These are phyloP conservation scores for Oryctolagus cuniculus DNA, from an alignment of 2,113 vertebrate species.

Conservation along the genomic window DNA sequence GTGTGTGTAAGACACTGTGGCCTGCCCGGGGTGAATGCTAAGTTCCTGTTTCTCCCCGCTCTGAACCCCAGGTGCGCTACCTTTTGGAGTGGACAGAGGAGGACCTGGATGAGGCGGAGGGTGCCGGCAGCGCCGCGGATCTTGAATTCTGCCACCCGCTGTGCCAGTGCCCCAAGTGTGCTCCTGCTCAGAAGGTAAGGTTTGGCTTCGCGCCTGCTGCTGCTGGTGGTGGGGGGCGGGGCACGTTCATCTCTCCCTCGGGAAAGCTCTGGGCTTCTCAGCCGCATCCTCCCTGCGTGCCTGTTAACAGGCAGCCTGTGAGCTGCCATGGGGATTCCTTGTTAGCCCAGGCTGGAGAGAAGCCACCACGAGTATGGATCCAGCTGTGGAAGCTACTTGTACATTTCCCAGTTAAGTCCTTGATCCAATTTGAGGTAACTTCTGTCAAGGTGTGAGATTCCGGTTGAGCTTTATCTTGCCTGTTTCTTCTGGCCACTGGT, in stretches of 20 bases:
- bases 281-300: neutral
- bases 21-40: neutral
- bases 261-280: neutral
- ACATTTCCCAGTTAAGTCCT: neutral
- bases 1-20: neutral
- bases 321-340: no score
- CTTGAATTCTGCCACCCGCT: constrained; percentile 94
- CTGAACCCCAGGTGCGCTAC: constrained; percentile 93
- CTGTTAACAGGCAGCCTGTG: neutral
- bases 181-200: constrained; percentile 97
- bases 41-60: constrained; percentile 2
- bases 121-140: constrained; percentile 66
- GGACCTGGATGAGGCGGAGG: constrained; percentile 91
- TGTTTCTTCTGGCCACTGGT: neutral
- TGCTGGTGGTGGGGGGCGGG: neutral
- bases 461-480: neutral
- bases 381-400: neutral
- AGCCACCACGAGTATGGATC: no score
- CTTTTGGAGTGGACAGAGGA: constrained; percentile 96
- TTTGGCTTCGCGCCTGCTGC: constrained; percentile 73
- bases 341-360: neutral
- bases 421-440: neutral
- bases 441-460: neutral
- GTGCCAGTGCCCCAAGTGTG: constrained; percentile 95
- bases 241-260: neutral